Base-by-base conservation (phyloP, 2,797 vertebrate genomes). In the Sebastolobus alascanus region DNA sequence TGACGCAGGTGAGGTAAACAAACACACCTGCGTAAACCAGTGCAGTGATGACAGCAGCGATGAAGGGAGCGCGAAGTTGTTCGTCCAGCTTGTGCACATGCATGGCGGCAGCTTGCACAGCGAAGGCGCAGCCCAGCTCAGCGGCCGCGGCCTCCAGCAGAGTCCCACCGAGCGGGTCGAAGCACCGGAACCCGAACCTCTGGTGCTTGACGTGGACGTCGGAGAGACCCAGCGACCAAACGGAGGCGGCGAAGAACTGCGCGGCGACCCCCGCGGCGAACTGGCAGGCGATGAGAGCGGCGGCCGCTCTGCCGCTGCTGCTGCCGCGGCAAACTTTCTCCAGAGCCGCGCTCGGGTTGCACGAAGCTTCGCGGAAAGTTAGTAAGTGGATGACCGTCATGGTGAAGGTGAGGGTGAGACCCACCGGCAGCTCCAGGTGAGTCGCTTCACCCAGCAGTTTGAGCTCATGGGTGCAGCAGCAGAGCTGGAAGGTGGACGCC, bases 401-500 rank as follows among this genome's bases (percentile, higher is more conserved):
- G 4, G 90, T 79, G 76, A 96, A 98, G 58, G 96, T 95, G 31
- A 98, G 90, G 0, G 92, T 84, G 31, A 97, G 89, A 10, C 89
- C 84, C 25, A 93, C 50, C 9, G 90, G 78, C 0, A 83, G 94
- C 35, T 87, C 88, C 72, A 92, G 10, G 63, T 64, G 40, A 64
- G 77, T 74, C 37, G 87, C 58, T 0, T 84, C 84, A 2, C 84
- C 90, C 14, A 98, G 94, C 56, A 97, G 84, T 60, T 94, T 93
- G 22, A 97, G 96, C 70, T 98, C 97, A 0, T 93, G 96, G 0
- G 96, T 95, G 93, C 97, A 97, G 84, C 94, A 90, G 59, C 97
- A 97, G 1, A 97, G 93, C 95, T 99, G 97, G 82, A 97, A 96
- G 68, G 97, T 97, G 86, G 93, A 95, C 18, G 94, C 86, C 11